Percentiles rank a stretch among this genome's conserved stretches.
These are phyloP conservation scores for Astropecten irregularis DNA, from an alignment of 53 echinoderm and acorn worm genomes.

Conservation along the genomic window DNA sequence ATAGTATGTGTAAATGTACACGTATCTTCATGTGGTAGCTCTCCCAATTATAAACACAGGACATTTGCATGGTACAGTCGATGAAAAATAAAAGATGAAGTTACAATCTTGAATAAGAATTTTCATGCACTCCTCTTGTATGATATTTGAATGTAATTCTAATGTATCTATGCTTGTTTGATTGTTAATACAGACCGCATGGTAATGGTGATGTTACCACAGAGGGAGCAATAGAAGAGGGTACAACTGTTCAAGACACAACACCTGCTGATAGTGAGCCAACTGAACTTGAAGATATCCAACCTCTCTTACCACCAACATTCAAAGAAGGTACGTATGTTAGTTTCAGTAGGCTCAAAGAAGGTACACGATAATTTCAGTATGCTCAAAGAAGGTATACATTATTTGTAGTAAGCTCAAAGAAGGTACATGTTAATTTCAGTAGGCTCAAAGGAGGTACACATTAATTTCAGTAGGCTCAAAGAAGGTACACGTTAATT, in stretches of 20 bases:
- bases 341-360: no score
- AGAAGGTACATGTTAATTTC: neutral
- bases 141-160: neutral
- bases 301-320: conserved; percentile 1
- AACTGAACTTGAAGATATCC: conserved; percentile 9
- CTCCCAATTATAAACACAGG: neutral
- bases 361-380: no score
- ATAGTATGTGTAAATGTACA: neutral
- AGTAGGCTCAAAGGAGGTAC: neutral
- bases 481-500: neutral
- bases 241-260: neutral
- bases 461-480: neutral
- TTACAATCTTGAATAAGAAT: neutral
- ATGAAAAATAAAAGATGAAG: neutral
- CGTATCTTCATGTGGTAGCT: neutral
- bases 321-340: conserved; percentile 11
- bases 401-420: neutral
- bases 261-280: neutral
- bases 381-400: neutral
- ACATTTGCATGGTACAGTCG: neutral
- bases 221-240: neutral
- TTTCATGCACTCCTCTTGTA: neutral
- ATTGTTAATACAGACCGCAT: neutral
- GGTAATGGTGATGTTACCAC: conserved; percentile 16
- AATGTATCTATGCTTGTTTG: neutral